Conservation (phyloP, 2,797 vertebrate genomes). For the Periophthalmus magnuspinnatus region DNA sequence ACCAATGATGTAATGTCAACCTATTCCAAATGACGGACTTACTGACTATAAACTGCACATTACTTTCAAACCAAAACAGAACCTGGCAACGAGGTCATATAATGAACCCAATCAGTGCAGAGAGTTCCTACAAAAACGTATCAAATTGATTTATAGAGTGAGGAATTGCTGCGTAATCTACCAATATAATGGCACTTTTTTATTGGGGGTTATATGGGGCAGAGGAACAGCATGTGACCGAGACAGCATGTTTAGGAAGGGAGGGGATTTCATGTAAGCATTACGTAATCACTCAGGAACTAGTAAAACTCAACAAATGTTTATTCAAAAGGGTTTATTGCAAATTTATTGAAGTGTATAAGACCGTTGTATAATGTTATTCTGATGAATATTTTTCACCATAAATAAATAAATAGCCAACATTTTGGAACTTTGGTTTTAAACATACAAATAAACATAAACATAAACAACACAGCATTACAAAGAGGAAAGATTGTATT, state of each 20-base stretch:
- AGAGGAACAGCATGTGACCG: not conserved
- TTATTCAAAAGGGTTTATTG: too few relatives aligned
- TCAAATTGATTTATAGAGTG: slow-evolving; percentile 34
- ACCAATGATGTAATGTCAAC: slow-evolving; percentile 23
- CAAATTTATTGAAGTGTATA: too few relatives aligned
- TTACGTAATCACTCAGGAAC: not conserved
- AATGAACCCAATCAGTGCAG: too few relatives aligned
- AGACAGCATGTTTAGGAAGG: not conserved
- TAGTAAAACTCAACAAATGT: too few relatives aligned
- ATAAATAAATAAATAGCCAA: too few relatives aligned
- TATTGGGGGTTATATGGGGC: slow-evolving; percentile 37
- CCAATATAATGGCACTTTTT: slow-evolving; percentile 54
- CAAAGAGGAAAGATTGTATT: too few relatives aligned
- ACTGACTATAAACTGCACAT: slow-evolving; percentile 12
- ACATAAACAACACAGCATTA: too few relatives aligned
- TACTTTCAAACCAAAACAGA: slow-evolving; percentile 22
- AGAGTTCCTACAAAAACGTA: slow-evolving; percentile 25
- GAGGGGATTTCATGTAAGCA: not conserved
- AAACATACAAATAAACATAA: too few relatives aligned
- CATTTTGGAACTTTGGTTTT: too few relatives aligned
- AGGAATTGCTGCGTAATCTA: slow-evolving; percentile 53
- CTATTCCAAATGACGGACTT: slow-evolving; percentile 19
- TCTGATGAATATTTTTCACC: too few relatives aligned
- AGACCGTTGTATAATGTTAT: too few relatives aligned
- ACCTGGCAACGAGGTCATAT: slow-evolving; percentile 26